Percentiles rank a stretch among this genome's conserved stretches.
Evolutionary conservation across 2,888 invertebrate genomes (phyloP).

Genomic region (Drosophila ustulata): DNA sequence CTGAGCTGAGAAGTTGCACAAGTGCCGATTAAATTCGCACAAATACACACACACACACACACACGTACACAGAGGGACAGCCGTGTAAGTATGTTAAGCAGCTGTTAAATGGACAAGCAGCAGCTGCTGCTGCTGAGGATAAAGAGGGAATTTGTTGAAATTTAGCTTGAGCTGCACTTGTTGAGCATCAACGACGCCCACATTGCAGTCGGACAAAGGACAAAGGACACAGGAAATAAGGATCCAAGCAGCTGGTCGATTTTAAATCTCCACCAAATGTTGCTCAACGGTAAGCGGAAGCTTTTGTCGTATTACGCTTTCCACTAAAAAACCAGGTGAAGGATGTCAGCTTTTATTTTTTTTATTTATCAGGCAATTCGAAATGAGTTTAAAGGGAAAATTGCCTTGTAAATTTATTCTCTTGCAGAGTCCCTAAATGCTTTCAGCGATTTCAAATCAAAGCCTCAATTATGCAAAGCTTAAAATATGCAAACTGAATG

Average conservation of each 20-base stretch:
- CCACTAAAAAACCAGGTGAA: not conserved
- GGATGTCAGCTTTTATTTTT: not conserved
- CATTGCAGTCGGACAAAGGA: not conserved
- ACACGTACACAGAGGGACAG: not conserved
- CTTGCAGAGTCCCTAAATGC: conserved; percentile 38
- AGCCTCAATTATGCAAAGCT: conserved; percentile 60
- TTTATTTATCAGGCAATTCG: not conserved
- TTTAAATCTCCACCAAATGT: conserved; percentile 21
- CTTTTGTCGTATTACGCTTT: not conserved
- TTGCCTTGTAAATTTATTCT: conserved; percentile 1
- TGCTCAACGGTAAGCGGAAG: not conserved
- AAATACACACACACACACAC: conserved; percentile 21
- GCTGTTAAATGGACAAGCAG: conserved; percentile 65
- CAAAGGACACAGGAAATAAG: conserved; percentile 33
- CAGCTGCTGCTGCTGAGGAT: conserved; percentile 20
- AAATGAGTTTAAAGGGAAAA: conserved; percentile 1
- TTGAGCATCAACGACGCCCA: conserved; percentile 41
- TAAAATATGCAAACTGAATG: conserved; percentile 56
- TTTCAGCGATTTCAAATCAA: conserved; percentile 53
- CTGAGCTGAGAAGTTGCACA: conserved; percentile 68
- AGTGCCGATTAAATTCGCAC: conserved; percentile 65
- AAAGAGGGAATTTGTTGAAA: conserved; percentile 3
- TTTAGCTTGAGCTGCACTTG: conserved; percentile 44
- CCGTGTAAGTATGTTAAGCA: conserved; percentile 62
- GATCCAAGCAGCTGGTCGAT: conserved; percentile 33